Percentiles rank a stretch among this genome's conserved stretches.
Evolutionary conservation across 2,113 vertebrate species (phyloP).

Genomic region (Gasterosteus aculeatus): DNA sequence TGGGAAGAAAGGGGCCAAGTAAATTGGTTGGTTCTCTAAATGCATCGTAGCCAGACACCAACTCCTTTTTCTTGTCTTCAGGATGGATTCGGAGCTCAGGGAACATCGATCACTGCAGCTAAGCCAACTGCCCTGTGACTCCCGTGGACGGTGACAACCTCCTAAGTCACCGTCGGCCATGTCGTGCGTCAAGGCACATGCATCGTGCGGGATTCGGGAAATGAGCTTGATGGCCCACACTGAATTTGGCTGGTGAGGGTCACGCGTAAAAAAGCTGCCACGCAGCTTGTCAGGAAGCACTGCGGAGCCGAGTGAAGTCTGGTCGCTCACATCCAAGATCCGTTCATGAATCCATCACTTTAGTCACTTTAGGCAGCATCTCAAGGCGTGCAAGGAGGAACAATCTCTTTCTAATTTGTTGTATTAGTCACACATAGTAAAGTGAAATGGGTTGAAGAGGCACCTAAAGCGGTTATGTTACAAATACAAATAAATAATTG

Average conservation of each 20-base stretch:
- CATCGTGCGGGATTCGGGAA: slow-evolving; percentile 19
- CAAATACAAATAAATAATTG: background rate
- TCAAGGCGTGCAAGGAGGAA: background rate
- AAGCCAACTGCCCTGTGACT: slow-evolving; percentile 10
- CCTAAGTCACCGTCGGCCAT: slow-evolving; percentile 17
- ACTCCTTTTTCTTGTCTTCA: slow-evolving; percentile 53
- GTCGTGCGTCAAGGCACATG: slow-evolving; percentile 44
- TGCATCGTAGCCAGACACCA: slow-evolving; percentile 42
- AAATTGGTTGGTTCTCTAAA: slow-evolving; percentile 53
- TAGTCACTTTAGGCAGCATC: background rate
- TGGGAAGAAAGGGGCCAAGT: slow-evolving; percentile 6
- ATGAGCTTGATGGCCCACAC: slow-evolving; percentile 30
- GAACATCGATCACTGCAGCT: slow-evolving; percentile 50
- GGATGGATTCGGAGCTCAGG: slow-evolving; percentile 44
- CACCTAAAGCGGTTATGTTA: background rate
- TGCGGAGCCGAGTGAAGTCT: slow-evolving; percentile 13
- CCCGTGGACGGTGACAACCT: slow-evolving; percentile 3
- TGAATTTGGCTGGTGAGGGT: slow-evolving; percentile 25
- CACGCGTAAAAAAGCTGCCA: slow-evolving; percentile 19
- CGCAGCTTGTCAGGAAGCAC: background rate
- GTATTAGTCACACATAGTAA: background rate
- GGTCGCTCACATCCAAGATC: background rate
- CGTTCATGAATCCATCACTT: slow-evolving; percentile 13
- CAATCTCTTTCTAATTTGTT: background rate
- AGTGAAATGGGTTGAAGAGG: background rate